These are phyloP conservation scores for Drosophila recens DNA, from an alignment of 2,888 invertebrate species.

Conservation along the genomic window DNA sequence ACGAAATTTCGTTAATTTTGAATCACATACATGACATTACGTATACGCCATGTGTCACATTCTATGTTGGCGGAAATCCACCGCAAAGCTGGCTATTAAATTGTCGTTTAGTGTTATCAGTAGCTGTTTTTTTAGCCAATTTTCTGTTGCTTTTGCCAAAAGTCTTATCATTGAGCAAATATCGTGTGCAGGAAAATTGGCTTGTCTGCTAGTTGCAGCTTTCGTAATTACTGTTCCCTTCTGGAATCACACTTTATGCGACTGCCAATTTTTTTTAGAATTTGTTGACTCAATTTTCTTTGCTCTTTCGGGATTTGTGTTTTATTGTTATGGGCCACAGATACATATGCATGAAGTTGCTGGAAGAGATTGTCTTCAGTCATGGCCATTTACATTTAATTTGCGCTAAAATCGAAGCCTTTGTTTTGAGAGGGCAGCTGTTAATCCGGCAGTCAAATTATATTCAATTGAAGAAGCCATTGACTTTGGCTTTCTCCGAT, in stretches of 20 bases:
- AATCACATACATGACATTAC: slow-evolving; percentile 5
- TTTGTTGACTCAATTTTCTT: not conserved
- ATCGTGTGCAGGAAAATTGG: slow-evolving; percentile 19
- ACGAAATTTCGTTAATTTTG: not conserved
- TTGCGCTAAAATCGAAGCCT: slow-evolving; percentile 28
- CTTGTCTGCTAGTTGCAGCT: slow-evolving; percentile 22
- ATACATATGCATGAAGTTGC: not conserved
- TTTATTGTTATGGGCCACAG: slow-evolving; percentile 28
- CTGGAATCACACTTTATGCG: not conserved
- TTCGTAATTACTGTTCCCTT: slow-evolving; percentile 23
- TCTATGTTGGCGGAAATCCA: slow-evolving; percentile 20
- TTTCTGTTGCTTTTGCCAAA: slow-evolving; percentile 21
- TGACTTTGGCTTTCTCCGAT: slow-evolving; percentile 49
- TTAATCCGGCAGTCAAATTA: slow-evolving; percentile 65
- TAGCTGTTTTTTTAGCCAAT: slow-evolving; percentile 22
- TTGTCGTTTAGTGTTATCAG: slow-evolving; percentile 24
- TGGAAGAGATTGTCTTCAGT: slow-evolving; percentile 34
- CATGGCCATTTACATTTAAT: slow-evolving; percentile 63
- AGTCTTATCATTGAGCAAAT: slow-evolving; percentile 27
- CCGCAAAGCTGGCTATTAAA: slow-evolving; percentile 42
- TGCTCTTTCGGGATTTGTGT: slow-evolving; percentile 16
- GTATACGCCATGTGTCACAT: slow-evolving; percentile 33
- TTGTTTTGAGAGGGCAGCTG: slow-evolving; percentile 21
- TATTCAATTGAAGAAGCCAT: slow-evolving; percentile 70
- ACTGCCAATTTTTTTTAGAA: not conserved